These are phyloP conservation scores for Oryzias woworae DNA, from an alignment of 2,113 vertebrate genomes.

Conservation along the genomic window DNA sequence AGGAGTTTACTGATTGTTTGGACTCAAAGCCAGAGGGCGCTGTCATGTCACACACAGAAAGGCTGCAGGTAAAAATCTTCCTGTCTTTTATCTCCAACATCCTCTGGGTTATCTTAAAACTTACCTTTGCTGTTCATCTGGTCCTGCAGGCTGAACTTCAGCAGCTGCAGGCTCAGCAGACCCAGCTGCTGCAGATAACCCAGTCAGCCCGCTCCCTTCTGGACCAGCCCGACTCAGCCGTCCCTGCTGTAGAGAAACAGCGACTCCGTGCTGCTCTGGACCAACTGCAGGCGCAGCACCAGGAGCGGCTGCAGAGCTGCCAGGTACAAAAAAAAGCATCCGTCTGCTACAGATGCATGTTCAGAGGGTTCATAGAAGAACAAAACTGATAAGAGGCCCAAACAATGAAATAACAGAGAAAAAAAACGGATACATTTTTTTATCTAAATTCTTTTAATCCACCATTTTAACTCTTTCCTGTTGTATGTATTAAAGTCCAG, in stretches of 20 bases:
- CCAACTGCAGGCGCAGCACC: slow-evolving; percentile 81
- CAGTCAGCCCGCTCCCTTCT: slow-evolving; percentile 87
- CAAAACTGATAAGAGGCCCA: too few relatives aligned
- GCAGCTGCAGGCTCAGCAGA: slow-evolving; percentile 90
- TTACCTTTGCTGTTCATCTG: neutral
- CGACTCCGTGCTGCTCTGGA: slow-evolving; percentile 78
- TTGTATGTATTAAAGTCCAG: too few relatives aligned
- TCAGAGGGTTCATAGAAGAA: neutral
- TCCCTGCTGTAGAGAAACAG: slow-evolving; percentile 79
- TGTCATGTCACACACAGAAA: slow-evolving; percentile 80
- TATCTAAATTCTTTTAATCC: too few relatives aligned
- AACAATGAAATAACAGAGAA: too few relatives aligned
- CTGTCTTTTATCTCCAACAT: neutral
- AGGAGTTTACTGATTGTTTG: slow-evolving; percentile 27
- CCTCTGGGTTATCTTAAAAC: neutral
- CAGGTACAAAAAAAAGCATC: slow-evolving; percentile 64
- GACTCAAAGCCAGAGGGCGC: slow-evolving; percentile 59
- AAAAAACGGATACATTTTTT: too few relatives aligned
- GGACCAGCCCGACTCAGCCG: slow-evolving; percentile 82
- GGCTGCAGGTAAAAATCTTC: slow-evolving; percentile 81
- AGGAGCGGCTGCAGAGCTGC: slow-evolving; percentile 74
- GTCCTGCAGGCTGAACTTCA: slow-evolving; percentile 80
- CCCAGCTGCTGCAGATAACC: slow-evolving; percentile 84
- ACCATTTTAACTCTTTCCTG: too few relatives aligned
- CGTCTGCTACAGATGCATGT: neutral